phyloP scores from a whole-genome alignment of 2,113 vertebrate genomes.

The Ceyx margarethae region DNA sequence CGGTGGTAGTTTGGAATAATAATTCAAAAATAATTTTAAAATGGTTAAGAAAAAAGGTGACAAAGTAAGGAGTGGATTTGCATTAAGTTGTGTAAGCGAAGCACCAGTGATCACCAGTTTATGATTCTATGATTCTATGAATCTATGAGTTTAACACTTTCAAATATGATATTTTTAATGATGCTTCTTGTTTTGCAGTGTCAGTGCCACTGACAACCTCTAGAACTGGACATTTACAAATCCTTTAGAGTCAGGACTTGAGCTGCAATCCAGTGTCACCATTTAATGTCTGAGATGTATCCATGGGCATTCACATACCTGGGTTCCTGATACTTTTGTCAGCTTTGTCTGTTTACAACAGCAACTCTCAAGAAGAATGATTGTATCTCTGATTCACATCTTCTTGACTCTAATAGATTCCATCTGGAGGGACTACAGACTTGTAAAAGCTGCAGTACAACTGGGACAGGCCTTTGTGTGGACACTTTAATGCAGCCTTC shows the following conservation, averaged over 20 bases:
- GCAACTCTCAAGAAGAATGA: background rate
- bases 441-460: constrained; percentile 8
- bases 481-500: constrained; percentile 13
- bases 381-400: background rate
- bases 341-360: background rate
- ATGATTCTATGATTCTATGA: no score
- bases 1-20: background rate
- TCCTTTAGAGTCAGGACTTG: background rate
- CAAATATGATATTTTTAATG: background rate
- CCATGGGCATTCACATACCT: background rate
- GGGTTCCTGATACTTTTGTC: background rate
- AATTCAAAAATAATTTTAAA: background rate
- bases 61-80: background rate
- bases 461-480: background rate
- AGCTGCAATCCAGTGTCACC: background rate
- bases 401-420: constrained; percentile 3
- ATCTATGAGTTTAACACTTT: background rate
- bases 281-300: background rate
- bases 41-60: background rate
- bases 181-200: background rate
- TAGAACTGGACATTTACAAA: background rate
- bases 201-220: background rate
- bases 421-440: background rate
- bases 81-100: background rate
- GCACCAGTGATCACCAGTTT: background rate